Base-by-base conservation (phyloP, 64 coral and sea anemone genomes). In the Actinia tenebrosa region DNA sequence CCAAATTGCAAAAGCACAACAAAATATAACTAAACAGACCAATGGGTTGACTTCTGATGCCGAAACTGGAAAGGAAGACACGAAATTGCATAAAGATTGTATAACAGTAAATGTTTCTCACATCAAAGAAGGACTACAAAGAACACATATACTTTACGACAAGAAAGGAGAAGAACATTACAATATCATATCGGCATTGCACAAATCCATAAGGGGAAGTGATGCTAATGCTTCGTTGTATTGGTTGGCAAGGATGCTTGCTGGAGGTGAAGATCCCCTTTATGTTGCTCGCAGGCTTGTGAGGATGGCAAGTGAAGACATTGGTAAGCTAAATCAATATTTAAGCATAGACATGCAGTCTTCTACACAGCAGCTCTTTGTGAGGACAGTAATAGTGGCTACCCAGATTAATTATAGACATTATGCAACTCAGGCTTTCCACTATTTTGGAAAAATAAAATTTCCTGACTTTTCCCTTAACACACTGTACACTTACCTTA, bases 301-400 rank as follows among this genome's bases (percentile, higher is more conserved):
- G 17, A 87, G 93, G 86, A 92, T 86, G 87, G 97, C 97, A n/a
- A 99, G 97, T 89, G 97, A 99, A 92, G 97, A 99, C 88, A 89
- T 99, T 68, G 97, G 97, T 92, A 89, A 45, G 97, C 47, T 50
- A 8, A 50, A 37, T 37, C 0, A 37, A 37, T 37, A 37, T 37
- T 37, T 37, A 37, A 37, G 30, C 30, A 37, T 37, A 37, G 30
- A 37, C 0, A 37, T 37, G 30, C 1, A 37, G 30, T 37, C 30
- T 37, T 37, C 30, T 37, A 37, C 30, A 37, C 30, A 37, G 30
- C 30, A 37, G 30, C 30, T 37, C 1, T 37, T 37, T 1, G 30
- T 37, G 30, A 37, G 30, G 30, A 37, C 30, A 37, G 30, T 1
- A 37, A 37, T 37, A 37, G 30, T 1, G 30, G 30, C 1, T 37